These are phyloP conservation scores for Cromileptes altivelis DNA, from an alignment of 2,113 vertebrate genomes.

Conservation along the genomic window DNA sequence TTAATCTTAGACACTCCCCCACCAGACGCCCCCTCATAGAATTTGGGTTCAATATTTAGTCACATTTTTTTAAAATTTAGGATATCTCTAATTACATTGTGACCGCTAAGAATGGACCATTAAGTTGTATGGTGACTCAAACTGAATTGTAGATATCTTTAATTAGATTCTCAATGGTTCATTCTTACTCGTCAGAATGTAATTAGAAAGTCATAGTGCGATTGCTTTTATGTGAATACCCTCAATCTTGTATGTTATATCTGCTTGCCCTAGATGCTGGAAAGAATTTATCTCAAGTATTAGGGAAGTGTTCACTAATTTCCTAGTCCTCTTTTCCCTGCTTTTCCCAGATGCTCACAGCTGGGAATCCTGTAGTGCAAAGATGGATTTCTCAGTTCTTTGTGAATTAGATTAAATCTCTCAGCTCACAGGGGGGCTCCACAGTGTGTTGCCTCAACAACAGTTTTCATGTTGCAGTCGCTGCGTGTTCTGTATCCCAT, in stretches of 20 bases:
- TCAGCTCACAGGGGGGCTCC: background rate
- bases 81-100: conserved; percentile 46
- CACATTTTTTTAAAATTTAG: conserved; percentile 5
- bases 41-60: conserved; percentile 31
- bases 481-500: background rate
- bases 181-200: conserved; percentile 42
- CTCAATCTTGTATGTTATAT: conserved; percentile 6
- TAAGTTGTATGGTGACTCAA: conserved; percentile 25
- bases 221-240: background rate
- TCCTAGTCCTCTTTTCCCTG: background rate
- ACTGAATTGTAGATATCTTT: conserved; percentile 39
- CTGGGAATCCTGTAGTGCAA: conserved; percentile 22
- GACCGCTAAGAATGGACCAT: conserved; percentile 37
- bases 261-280: background rate
- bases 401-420: conserved; percentile 26
- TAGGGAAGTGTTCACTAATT: background rate
- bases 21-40: background rate
- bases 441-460: background rate
- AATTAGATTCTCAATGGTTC: conserved; percentile 42
- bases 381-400: conserved; percentile 18
- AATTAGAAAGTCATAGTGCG: conserved; percentile 43
- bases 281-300: background rate
- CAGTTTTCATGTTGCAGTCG: background rate
- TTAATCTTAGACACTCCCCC: background rate
- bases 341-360: conserved; percentile 1